phyloP scores from a whole-genome alignment of 2,113 vertebrate genomes.

The Toxotes jaculatrix region DNA sequence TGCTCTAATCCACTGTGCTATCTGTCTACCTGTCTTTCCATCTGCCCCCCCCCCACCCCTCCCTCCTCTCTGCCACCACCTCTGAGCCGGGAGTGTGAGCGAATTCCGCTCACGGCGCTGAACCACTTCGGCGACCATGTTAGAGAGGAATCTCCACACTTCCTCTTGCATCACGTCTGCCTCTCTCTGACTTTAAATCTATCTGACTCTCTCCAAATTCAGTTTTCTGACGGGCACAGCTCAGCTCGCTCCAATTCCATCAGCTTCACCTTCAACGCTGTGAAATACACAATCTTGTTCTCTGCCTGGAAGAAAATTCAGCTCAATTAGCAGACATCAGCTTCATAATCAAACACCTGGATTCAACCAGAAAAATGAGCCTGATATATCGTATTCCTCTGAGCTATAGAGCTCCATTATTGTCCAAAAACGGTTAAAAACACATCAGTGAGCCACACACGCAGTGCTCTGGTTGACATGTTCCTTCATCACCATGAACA shows the following conservation, averaged over 20 bases:
- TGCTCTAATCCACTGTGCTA: background rate
- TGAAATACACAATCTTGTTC: slow-evolving; percentile 16
- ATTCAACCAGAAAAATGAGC: background rate
- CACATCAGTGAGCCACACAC: too few relatives aligned
- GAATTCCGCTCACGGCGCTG: background rate
- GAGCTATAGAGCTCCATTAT: too few relatives aligned
- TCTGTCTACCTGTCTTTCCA: background rate
- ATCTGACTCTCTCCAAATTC: background rate
- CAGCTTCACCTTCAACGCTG: slow-evolving; percentile 37
- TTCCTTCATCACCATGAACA: too few relatives aligned
- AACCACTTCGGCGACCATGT: background rate
- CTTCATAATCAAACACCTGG: background rate
- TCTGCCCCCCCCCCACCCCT: background rate
- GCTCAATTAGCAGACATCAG: background rate
- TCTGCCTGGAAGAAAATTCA: background rate
- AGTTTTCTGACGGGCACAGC: background rate
- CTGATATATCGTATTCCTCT: too few relatives aligned
- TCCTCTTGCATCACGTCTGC: background rate
- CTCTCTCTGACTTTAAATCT: background rate
- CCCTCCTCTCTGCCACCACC: background rate
- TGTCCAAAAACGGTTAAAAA: too few relatives aligned
- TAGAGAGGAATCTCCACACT: slow-evolving; percentile 7
- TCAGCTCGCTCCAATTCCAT: background rate
- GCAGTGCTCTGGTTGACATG: too few relatives aligned
- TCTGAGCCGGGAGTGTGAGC: background rate